phyloP scores from a whole-genome alignment of 2,113 vertebrate species.

The Cynoglossus semilaevis region DNA sequence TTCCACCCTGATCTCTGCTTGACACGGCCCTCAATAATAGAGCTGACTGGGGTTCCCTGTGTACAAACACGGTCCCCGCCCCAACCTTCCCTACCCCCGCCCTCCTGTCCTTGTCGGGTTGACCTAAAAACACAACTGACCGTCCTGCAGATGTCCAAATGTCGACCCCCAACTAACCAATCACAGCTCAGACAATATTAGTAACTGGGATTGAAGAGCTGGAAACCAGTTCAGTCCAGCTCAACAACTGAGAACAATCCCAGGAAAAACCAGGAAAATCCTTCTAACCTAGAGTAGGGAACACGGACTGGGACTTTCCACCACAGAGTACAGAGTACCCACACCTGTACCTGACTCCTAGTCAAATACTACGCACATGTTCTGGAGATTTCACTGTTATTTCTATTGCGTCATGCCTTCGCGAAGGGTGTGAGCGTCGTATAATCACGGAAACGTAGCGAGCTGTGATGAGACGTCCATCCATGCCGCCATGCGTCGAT shows the following conservation, averaged over 20 bases:
- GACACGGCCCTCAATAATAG: slow-evolving; percentile 73
- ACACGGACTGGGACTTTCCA: slow-evolving; percentile 11
- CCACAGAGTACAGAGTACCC: not conserved
- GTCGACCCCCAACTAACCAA: slow-evolving; percentile 26
- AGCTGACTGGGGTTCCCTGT: slow-evolving; percentile 64
- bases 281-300: too few relatives aligned
- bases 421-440: slow-evolving; percentile 27
- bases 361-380: slow-evolving; percentile 31
- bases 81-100: too few relatives aligned
- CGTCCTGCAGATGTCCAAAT: slow-evolving; percentile 40
- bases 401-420: slow-evolving; percentile 61
- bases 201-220: slow-evolving; percentile 17
- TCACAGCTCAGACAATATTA: slow-evolving; percentile 33
- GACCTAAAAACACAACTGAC: slow-evolving; percentile 49
- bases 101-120: slow-evolving; percentile 40
- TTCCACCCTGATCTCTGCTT: slow-evolving; percentile 70
- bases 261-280: slow-evolving; percentile 22
- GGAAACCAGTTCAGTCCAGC: slow-evolving; percentile 26
- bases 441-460: slow-evolving; percentile 50
- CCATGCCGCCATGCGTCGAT: slow-evolving; percentile 60
- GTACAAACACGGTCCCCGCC: slow-evolving; percentile 62
- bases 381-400: slow-evolving; percentile 43
- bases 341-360: slow-evolving; percentile 9
- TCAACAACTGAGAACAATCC: slow-evolving; percentile 16
- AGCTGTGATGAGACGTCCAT: slow-evolving; percentile 59